Evolutionary conservation across 53 echinoderm and acorn worm species (phyloP).

Genomic region (Hippasteria phrygiana): DNA sequence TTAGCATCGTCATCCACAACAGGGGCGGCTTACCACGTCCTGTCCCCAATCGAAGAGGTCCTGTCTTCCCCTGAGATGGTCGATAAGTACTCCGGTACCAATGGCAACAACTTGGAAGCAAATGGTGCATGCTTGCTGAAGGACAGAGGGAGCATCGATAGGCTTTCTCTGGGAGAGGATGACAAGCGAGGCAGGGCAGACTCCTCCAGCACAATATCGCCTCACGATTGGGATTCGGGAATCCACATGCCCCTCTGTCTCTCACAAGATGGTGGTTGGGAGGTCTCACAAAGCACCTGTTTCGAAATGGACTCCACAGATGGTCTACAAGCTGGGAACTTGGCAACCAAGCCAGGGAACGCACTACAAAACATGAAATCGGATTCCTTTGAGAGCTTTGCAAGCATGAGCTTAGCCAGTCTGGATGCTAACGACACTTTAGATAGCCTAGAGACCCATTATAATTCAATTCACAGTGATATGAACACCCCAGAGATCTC

Average conservation of each 20-base stretch:
- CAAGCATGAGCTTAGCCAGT: conserved; percentile 67
- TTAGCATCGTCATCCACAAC: conserved; percentile 1
- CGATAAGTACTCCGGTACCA: conserved; percentile 54
- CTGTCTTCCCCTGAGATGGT: conserved; percentile 87
- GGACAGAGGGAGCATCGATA: conserved; percentile 42
- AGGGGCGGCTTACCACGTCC: conserved; percentile 69
- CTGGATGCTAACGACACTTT: conserved; percentile 79
- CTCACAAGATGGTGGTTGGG: conserved; percentile 72
- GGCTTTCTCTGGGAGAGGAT: conserved; percentile 49
- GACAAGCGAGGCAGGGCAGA: conserved; percentile 44
- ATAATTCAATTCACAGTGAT: conserved; percentile 78
- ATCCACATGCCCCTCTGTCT: conserved; percentile 80
- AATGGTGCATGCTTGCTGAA: conserved; percentile 22
- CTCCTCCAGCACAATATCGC: conserved; percentile 68
- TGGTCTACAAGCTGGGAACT: conserved; percentile 3
- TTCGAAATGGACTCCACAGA: conserved; percentile 39
- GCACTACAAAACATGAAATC: conserved; percentile 51
- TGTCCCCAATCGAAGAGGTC: conserved; percentile 92
- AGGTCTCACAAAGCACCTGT: conserved; percentile 42
- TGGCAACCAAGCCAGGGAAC: conserved; percentile 31
- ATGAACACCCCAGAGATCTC: conserved; percentile 69
- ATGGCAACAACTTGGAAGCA: conserved; percentile 50
- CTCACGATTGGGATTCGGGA: conserved; percentile 84
- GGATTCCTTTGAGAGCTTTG: conserved; percentile 83
- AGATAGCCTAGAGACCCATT: conserved; percentile 92